A percentile compares a stretch with the other conserved stretches of the same genome.
These are phyloP conservation scores for Zingel zingel DNA, from an alignment of 2,113 vertebrate genomes.

Conservation along the genomic window DNA sequence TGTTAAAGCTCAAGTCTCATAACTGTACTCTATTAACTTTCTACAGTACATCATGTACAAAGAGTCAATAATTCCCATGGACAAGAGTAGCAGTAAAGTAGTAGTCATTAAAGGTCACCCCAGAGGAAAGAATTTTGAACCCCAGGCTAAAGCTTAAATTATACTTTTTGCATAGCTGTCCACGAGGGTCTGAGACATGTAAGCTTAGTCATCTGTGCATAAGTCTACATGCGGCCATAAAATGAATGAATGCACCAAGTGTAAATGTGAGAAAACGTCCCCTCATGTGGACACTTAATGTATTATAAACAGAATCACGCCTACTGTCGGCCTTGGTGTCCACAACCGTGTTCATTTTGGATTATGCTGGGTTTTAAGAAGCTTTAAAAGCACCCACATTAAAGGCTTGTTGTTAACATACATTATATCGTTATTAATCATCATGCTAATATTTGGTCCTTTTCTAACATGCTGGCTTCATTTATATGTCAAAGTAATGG, in stretches of 20 bases:
- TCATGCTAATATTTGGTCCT: not conserved
- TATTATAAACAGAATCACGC: not conserved
- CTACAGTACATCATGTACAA: not conserved
- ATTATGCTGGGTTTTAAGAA: not conserved
- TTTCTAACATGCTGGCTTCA: not conserved
- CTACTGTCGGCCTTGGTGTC: not conserved
- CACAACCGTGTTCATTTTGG: not conserved
- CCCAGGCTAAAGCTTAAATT: not conserved
- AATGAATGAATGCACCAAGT: not conserved
- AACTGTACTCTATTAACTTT: not conserved
- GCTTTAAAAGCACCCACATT: not conserved
- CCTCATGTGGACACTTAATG: not conserved
- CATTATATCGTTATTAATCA: not conserved
- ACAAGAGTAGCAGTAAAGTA: not conserved
- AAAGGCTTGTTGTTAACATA: not conserved
- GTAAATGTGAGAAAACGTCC: not conserved
- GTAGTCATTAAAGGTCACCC: too few species aligned
- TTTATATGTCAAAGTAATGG: not conserved
- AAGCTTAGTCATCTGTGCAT: not conserved
- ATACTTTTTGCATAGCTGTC: not conserved
- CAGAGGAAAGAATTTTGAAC: not conserved
- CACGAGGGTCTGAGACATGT: not conserved
- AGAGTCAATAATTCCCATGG: not conserved
- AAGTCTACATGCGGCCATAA: not conserved
- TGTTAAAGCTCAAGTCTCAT: constrained; percentile 1